Evolutionary conservation across 92 coral and sea anemone genomes (phyloP).

Genomic region (Micromussa lordhowensis): DNA sequence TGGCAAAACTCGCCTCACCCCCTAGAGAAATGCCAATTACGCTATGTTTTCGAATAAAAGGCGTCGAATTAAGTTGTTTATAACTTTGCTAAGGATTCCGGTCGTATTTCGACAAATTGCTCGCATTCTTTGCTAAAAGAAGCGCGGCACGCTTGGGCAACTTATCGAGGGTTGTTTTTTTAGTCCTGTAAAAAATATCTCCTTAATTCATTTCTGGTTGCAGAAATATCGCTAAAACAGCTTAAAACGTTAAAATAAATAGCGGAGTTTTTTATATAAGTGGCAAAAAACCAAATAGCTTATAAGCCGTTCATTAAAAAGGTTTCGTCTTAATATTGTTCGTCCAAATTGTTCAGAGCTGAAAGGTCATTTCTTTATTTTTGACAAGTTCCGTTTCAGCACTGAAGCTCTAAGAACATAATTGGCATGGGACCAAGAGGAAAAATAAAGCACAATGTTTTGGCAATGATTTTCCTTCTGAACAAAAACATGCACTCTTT

Average conservation of each 20-base stretch:
- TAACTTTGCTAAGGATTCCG: constrained; percentile 38
- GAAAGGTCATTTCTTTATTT: background rate
- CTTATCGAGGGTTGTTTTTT: constrained; percentile 22
- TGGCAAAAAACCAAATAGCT: constrained; percentile 23
- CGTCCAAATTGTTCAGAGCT: background rate
- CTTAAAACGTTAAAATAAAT: background rate
- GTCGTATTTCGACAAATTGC: constrained; percentile 22
- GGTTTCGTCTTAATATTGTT: constrained; percentile 11
- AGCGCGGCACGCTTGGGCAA: constrained; percentile 19
- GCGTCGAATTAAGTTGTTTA: constrained; percentile 55
- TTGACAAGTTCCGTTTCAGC: constrained; percentile 35
- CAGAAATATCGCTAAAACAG: background rate
- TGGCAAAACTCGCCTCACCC: constrained; percentile 29
- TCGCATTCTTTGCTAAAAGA: constrained; percentile 40
- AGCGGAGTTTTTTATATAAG: background rate
- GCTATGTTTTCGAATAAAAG: constrained; percentile 23
- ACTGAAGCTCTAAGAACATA: background rate
- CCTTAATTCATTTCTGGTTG: background rate
- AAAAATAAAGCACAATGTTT: background rate
- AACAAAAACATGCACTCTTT: background rate
- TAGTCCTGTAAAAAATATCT: background rate
- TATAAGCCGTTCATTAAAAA: background rate
- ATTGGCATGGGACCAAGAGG: constrained; percentile 9
- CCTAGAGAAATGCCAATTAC: constrained; percentile 33
- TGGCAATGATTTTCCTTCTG: background rate